Evolutionary conservation across 1,140 invertebrate genomes (phyloP).

Genomic region (Contarinia nasturtii): DNA sequence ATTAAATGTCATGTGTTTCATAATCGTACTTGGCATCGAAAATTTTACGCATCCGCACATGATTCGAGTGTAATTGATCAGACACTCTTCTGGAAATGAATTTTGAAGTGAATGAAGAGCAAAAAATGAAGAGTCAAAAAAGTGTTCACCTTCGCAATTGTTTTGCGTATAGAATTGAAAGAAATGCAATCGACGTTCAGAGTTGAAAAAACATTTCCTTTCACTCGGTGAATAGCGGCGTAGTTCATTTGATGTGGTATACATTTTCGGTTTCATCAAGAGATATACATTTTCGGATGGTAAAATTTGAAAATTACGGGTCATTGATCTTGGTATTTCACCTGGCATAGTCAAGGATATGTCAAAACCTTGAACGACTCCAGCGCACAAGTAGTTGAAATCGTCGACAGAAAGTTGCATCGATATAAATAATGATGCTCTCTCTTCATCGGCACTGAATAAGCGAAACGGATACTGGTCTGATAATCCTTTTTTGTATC

Average conservation of each 20-base stretch:
- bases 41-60: constrained; percentile 37
- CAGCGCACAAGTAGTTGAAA: constrained; percentile 42
- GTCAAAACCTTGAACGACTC: constrained; percentile 47
- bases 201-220: constrained; percentile 34
- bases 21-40: constrained; percentile 40
- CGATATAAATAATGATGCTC: constrained; percentile 18
- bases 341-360: neutral
- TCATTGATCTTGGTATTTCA: neutral
- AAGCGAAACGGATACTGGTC: too few species aligned
- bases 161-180: constrained; percentile 39
- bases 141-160: constrained; percentile 41
- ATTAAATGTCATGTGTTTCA: too few species aligned
- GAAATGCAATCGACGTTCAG: constrained; percentile 35
- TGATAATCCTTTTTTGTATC: too few species aligned
- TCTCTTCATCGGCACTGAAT: too few species aligned
- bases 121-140: too few species aligned
- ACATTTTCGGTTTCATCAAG: constrained; percentile 33
- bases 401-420: constrained; percentile 36
- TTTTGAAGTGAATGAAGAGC: too few species aligned
- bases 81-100: too few species aligned
- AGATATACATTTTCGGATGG: constrained; percentile 30
- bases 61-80: constrained; percentile 37
- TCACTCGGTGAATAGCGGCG: constrained; percentile 24
- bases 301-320: neutral
- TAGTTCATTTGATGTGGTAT: constrained; percentile 34